These are phyloP conservation scores for Trichomalopsis sarcophagae DNA, from an alignment of 1,140 invertebrate genomes.

Conservation along the genomic window DNA sequence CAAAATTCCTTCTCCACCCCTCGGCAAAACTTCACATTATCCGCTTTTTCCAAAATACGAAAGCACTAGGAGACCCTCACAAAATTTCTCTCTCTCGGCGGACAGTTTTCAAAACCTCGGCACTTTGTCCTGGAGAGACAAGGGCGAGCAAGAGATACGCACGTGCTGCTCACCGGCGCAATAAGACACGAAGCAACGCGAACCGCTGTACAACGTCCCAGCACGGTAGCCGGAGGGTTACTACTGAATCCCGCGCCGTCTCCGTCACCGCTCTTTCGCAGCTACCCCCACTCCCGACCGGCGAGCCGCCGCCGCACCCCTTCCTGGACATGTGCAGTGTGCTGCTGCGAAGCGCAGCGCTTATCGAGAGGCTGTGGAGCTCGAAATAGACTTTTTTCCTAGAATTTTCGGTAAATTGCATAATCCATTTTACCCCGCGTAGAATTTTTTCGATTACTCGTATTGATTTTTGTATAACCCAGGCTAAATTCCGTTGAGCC, in stretches of 20 bases:
- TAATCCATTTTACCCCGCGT: no score
- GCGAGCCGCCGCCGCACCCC: neutral
- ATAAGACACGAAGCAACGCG: constrained; percentile 21
- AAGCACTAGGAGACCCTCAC: neutral
- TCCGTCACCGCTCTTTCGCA: constrained; percentile 44
- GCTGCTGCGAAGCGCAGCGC: neutral
- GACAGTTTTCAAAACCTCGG: neutral
- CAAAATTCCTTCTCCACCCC: neutral
- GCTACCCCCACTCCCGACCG: neutral
- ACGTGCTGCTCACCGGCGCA: constrained; percentile 15
- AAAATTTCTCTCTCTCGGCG: neutral
- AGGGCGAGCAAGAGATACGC: neutral
- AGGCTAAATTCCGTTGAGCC: no score
- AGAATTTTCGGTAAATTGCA: neutral
- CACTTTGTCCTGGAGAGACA: no score
- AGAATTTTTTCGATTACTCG: no score
- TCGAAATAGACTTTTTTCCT: neutral
- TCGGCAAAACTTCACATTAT: neutral
- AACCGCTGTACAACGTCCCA: constrained; percentile 44
- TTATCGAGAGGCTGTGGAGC: neutral
- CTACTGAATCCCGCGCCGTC: constrained; percentile 64
- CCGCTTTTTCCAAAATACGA: neutral
- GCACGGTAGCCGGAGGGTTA: constrained; percentile 64
- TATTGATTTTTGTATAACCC: no score
- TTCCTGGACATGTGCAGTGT: constrained; percentile 5